Evolutionary conservation across 2,113 vertebrate genomes (phyloP).

Genomic region (Falco punctatus): DNA sequence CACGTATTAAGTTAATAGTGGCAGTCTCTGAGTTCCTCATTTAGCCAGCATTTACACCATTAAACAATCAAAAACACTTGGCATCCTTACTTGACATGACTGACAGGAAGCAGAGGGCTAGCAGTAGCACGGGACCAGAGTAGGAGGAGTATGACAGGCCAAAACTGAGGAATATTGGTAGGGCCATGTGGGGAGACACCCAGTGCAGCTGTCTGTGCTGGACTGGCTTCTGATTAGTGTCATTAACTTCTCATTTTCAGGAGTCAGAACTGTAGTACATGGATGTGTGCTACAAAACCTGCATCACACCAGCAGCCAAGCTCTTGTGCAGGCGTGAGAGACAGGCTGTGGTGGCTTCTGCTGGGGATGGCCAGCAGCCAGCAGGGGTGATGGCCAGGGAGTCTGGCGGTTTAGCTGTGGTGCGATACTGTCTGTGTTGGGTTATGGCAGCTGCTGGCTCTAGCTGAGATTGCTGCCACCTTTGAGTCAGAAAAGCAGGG

Average conservation of each 20-base stretch:
- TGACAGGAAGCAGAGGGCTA: neutral
- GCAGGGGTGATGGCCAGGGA: accelerated
- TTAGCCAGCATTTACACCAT: neutral
- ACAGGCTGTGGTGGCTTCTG: neutral
- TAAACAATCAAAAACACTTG: neutral
- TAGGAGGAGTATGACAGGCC: neutral
- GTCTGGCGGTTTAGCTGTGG: accelerated
- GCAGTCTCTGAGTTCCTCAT: neutral
- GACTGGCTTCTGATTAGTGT: neutral
- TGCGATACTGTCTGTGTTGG: neutral
- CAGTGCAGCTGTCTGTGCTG: neutral
- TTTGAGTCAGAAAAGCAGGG: neutral
- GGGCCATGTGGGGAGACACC: neutral
- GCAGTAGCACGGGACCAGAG: neutral
- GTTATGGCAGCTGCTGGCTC: accelerated
- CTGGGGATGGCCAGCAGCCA: accelerated
- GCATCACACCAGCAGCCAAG: neutral
- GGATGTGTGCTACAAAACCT: neutral
- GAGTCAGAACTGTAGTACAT: neutral
- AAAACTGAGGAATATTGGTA: neutral
- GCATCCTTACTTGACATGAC: neutral
- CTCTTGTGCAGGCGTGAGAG: accelerated
- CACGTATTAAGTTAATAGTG: neutral
- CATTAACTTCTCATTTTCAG: neutral
- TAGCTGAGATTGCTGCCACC: accelerated